These are phyloP conservation scores for Gymnocypris eckloni DNA, from an alignment of 2,797 vertebrate species.

Conservation along the genomic window DNA sequence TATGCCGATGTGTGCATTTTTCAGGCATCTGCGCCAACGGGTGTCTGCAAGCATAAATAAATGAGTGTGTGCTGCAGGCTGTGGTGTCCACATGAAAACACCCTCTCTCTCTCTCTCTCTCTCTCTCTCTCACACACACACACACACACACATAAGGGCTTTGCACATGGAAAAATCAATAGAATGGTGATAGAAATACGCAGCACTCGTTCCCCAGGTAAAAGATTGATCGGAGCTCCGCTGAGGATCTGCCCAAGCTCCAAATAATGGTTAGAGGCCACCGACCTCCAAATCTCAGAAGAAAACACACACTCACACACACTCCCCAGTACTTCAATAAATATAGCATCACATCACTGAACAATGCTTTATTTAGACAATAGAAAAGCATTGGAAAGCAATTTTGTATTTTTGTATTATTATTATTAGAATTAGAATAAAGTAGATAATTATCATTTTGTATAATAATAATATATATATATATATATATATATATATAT, in stretches of 20 bases:
- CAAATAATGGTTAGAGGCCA: constrained; percentile 84
- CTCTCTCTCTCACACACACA: constrained; percentile 1
- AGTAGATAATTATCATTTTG: too few relatives aligned
- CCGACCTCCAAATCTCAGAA: constrained; percentile 76
- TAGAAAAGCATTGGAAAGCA: constrained; percentile 61
- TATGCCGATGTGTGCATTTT: constrained; percentile 76
- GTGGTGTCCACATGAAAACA: constrained; percentile 73
- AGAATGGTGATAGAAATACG: constrained; percentile 82
- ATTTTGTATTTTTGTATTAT: constrained; percentile 27
- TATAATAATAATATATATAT: too few relatives aligned
- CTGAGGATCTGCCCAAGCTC: constrained; percentile 77
- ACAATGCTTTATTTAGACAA: constrained; percentile 72
- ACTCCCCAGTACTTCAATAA: constrained; percentile 70
- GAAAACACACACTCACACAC: constrained; percentile 64
- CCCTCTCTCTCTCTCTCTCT: constrained; percentile 64
- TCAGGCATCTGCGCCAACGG: constrained; percentile 74
- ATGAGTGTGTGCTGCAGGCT: constrained; percentile 75
- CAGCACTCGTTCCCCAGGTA: constrained; percentile 79
- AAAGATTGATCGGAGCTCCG: constrained; percentile 81
- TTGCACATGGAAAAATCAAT: constrained; percentile 83
- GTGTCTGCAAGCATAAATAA: constrained; percentile 79
- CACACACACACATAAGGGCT: constrained; percentile 64
- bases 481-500: too few relatives aligned
- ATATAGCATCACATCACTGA: constrained; percentile 72
- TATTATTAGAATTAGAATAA: too few relatives aligned